These are phyloP conservation scores for Lycocerus yunnanus DNA, from an alignment of 2,888 invertebrate genomes.

Conservation along the genomic window DNA sequence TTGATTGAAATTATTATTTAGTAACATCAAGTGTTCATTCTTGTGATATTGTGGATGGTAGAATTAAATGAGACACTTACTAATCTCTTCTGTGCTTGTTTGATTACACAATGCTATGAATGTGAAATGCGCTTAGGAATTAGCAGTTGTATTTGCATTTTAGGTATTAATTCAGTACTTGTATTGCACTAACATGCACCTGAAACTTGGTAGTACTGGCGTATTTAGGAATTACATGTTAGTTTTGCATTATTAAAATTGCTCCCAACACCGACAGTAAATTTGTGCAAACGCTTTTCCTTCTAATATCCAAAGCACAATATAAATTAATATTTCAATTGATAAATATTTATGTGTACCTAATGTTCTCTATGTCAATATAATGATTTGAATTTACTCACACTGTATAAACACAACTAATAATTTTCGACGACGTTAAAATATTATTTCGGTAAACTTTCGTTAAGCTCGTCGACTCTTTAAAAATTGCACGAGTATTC, in stretches of 20 bases:
- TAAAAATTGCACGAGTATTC: background rate
- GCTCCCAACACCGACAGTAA: background rate
- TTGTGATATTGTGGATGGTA: background rate
- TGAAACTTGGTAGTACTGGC: background rate
- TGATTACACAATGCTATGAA: slow-evolving; percentile 13
- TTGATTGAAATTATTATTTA: slow-evolving; percentile 4
- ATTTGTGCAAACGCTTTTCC: background rate
- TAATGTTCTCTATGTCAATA: background rate
- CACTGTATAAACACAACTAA: background rate
- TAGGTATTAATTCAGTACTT: slow-evolving; percentile 9
- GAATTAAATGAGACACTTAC: slow-evolving; percentile 8
- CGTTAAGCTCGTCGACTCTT: too few relatives aligned
- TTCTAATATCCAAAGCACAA: background rate
- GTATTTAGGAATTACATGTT: background rate
- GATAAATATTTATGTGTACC: background rate
- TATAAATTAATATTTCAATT: background rate
- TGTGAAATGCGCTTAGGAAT: slow-evolving; percentile 9
- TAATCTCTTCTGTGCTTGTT: slow-evolving; percentile 14
- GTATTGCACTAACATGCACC: slow-evolving; percentile 5
- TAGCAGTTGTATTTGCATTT: slow-evolving; percentile 19
- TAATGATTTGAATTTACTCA: background rate
- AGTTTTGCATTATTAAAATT: slow-evolving; percentile 1
- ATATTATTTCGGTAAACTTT: background rate
- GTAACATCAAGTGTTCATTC: background rate
- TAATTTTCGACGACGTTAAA: background rate